Base-by-base conservation (phyloP, 2,113 vertebrate species). In the Scortum barcoo region DNA sequence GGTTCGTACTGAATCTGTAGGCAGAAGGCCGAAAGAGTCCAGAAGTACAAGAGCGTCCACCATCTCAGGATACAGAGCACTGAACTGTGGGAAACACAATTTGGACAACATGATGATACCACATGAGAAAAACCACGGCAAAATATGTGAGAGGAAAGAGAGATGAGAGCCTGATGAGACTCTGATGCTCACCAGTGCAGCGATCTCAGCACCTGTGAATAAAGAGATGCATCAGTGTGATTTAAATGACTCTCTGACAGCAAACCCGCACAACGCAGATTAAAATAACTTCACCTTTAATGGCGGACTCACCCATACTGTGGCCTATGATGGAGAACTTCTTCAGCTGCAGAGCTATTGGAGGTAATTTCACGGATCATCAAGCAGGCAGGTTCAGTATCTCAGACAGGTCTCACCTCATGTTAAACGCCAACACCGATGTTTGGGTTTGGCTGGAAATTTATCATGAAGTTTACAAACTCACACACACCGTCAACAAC, bases 41-140 rank as follows among this genome's bases (percentile, higher is more conserved):
- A 98, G 87, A 38, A 98, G 86, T 76, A 97, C 86, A 17, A 97
- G 75, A 30, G 93, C 94, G 9, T 97, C 95, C 78, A 97, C 96
- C 95, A 96, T 95, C 88, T 98, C 96, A 0, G 97, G 96, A 89
- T 96, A 98, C 82, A 95, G 42, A 9, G 95, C 94, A 74, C 93
- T 89, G 76, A 97, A 97, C 97, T 98, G 51, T 38, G 56, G 65
- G 61, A 57, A 44, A 69, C 75, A 77, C 53, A 69, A 54, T 20
- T n/a, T 28, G 4, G n/a, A 53, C 33, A 36, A 40, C 9, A 36
- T 10, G 46, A 40, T 67, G 54, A 80, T 2, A 13, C 1, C 12
- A 33, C 5, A 2, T 3, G 11, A 3, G 19, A 19, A 14, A 24
- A 28, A 36, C 33, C 4, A 12, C 14, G 7, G n/a, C 4, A 24